Conservation (phyloP, 1,140 invertebrate species). For the Eurytemora carolleeae region DNA sequence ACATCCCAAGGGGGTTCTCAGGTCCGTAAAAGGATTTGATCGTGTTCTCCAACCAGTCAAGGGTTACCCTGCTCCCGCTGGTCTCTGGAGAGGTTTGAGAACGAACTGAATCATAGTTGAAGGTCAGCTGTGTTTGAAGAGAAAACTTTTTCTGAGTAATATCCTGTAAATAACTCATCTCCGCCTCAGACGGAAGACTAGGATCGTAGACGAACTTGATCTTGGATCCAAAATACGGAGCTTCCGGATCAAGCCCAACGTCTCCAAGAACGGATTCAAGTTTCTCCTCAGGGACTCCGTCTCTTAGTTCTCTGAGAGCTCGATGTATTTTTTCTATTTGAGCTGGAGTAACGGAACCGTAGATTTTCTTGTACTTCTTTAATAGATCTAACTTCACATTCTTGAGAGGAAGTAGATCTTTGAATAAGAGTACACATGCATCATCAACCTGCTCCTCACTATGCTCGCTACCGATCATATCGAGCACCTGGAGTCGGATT, state of each 20-base stretch:
- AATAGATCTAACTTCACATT: background rate
- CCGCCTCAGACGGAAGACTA: background rate
- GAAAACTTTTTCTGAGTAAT: slow-evolving; percentile 9
- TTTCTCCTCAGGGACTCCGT: background rate
- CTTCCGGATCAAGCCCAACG: background rate
- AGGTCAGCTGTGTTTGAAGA: slow-evolving; percentile 19
- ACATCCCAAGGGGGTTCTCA: background rate
- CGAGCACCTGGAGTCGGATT: background rate
- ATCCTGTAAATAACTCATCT: background rate
- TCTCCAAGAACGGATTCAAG: too few relatives aligned
- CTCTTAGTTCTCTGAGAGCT: background rate
- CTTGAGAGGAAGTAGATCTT: background rate
- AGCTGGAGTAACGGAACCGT: background rate
- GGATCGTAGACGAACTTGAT: background rate
- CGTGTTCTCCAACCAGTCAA: background rate
- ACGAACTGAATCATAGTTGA: too few relatives aligned
- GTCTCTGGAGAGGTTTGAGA: too few relatives aligned
- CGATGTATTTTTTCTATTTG: background rate
- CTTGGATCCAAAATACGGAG: background rate
- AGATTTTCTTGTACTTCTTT: background rate
- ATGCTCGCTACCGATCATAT: background rate
- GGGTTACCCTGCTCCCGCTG: too few relatives aligned
- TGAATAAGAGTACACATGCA: background rate
- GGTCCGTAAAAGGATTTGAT: background rate
- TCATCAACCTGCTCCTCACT: background rate